A percentile compares a stretch with the other conserved stretches of the same genome.
Conservation (phyloP, 2,888 invertebrate genomes). For the Himalopsyche kuldschensis region DNA sequence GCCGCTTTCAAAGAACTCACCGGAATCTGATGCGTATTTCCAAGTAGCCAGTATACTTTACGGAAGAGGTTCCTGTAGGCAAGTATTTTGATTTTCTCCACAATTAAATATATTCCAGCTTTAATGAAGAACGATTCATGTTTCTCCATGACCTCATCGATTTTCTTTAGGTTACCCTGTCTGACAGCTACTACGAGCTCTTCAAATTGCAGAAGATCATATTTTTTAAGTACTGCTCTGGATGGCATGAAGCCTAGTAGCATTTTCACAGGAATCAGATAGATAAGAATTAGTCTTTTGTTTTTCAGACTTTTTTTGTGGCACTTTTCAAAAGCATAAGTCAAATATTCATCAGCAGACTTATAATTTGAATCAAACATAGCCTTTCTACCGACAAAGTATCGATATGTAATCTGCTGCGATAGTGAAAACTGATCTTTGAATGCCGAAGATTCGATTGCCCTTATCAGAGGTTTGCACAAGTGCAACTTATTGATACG, state of each 20-base stretch:
- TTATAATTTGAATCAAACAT: conserved; percentile 98
- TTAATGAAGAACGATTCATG: conserved; percentile 93
- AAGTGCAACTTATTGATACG: conserved; percentile 87
- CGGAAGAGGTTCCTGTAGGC: conserved; percentile 96
- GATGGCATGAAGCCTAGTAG: conserved; percentile 94
- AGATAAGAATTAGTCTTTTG: conserved; percentile 90
- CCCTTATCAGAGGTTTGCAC: conserved; percentile 92
- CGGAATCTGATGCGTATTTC: conserved; percentile 85
- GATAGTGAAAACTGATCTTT: conserved; percentile 88
- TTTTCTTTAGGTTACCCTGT: conserved; percentile 82
- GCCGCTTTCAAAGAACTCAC: conserved; percentile 82
- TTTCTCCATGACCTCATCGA: conserved; percentile 81
- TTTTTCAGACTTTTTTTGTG: conserved; percentile 80
- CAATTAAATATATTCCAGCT: conserved; percentile 95
- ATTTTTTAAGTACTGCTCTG: conserved; percentile 76
- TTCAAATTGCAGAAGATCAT: conserved; percentile 88
- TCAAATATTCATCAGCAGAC: conserved; percentile 87
- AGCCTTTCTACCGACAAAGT: conserved; percentile 95
- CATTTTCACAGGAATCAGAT: conserved; percentile 97
- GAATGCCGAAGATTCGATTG: conserved; percentile 90
- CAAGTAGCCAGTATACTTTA: conserved; percentile 73
- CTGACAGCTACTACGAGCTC: conserved; percentile 87
- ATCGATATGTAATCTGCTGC: conserved; percentile 95
- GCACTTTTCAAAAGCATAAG: conserved; percentile 92
- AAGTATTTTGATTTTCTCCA: conserved; percentile 93